These are phyloP conservation scores for Cryptoprocta ferox DNA, from an alignment of 2,797 vertebrate genomes.

Conservation along the genomic window DNA sequence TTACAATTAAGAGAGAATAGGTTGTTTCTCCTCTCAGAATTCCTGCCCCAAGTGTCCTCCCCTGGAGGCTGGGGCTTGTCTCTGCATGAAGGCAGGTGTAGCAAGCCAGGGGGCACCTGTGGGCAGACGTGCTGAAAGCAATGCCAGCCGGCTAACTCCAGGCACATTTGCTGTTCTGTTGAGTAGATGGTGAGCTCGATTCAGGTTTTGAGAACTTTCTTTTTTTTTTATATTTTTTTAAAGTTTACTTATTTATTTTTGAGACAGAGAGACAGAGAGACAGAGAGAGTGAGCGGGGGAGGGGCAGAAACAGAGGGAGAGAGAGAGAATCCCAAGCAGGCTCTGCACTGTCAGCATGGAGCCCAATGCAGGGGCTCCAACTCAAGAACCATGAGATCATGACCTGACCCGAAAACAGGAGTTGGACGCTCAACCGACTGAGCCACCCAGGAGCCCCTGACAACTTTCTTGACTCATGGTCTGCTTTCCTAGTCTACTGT, in stretches of 20 bases:
- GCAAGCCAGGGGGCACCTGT: background rate
- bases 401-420: no score
- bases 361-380: no score
- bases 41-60: background rate
- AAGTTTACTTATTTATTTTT: no score
- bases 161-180: background rate
- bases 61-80: background rate
- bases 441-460: background rate
- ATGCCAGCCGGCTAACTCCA: background rate
- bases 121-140: background rate
- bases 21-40: background rate
- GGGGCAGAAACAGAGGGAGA: no score
- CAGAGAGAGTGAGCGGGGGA: no score
- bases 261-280: no score
- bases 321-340: no score
- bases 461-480: background rate
- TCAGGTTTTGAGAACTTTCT: background rate
- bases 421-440: no score
- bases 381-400: no score
- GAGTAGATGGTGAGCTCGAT: background rate
- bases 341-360: no score
- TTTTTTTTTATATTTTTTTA: no score
- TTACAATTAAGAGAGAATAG: constrained; percentile 6
- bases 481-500: background rate
- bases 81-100: background rate